Evolutionary conservation across 2,797 vertebrate species (phyloP).

Genomic region (Hoplostethus mediterraneus): DNA sequence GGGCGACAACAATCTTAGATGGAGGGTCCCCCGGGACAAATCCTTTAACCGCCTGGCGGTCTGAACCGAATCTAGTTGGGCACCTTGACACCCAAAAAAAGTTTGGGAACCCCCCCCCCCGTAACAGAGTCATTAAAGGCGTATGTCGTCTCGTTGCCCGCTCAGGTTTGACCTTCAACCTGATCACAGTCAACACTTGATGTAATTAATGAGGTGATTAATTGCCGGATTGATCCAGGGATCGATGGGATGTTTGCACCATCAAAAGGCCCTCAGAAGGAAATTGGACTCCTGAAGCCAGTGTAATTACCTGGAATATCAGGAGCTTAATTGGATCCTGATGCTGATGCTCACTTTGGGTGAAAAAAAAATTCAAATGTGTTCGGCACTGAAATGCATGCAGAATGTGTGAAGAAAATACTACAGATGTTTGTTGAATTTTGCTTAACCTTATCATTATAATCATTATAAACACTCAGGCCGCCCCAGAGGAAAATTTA

Average conservation of each 20-base stretch:
- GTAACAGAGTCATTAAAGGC: neutral
- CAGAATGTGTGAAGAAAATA: neutral
- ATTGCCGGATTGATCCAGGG: constrained; percentile 78
- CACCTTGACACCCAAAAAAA: neutral
- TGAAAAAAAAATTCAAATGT: constrained; percentile 17
- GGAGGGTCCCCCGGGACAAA: too few relatives aligned
- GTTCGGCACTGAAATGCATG: neutral
- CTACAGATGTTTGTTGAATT: too few relatives aligned
- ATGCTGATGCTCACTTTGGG: constrained; percentile 10
- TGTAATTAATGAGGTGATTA: constrained; percentile 82
- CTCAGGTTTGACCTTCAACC: constrained; percentile 55
- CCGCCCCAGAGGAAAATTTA: too few relatives aligned
- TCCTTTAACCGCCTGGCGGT: too few relatives aligned
- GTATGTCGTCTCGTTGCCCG: neutral
- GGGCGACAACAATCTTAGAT: too few relatives aligned
- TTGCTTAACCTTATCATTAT: neutral
- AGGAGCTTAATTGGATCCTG: constrained; percentile 48
- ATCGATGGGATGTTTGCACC: constrained; percentile 56
- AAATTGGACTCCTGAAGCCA: constrained; percentile 39
- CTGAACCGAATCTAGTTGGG: neutral
- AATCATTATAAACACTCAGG: neutral
- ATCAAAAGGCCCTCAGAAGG: constrained; percentile 39
- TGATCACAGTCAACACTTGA: constrained; percentile 60
- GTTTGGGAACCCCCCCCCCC: neutral
- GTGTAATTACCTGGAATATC: constrained; percentile 65